phyloP scores from a whole-genome alignment of 2,113 vertebrate genomes.

The Nerophis ophidion region DNA sequence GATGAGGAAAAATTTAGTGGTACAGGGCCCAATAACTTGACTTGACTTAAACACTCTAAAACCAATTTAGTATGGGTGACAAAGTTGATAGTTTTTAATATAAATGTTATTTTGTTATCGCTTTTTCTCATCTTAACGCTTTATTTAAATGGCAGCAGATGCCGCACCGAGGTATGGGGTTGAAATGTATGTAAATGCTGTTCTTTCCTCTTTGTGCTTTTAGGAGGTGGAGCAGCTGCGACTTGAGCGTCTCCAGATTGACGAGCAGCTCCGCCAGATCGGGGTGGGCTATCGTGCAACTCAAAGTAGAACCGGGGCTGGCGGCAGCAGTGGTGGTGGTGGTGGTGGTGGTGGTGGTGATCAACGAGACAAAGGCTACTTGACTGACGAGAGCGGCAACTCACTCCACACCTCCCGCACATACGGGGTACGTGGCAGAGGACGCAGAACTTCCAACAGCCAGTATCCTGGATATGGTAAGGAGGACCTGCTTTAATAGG shows the following conservation, averaged over 20 bases:
- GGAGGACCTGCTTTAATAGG: slow-evolving; percentile 4
- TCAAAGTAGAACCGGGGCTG: slow-evolving; percentile 48
- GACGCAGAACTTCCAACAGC: slow-evolving; percentile 70
- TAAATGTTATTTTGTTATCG: too few relatives aligned
- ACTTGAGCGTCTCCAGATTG: slow-evolving; percentile 84
- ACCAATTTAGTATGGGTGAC: too few relatives aligned
- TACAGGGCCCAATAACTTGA: too few relatives aligned
- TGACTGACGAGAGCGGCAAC: slow-evolving; percentile 80
- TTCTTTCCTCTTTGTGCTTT: not conserved
- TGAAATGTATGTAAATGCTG: not conserved
- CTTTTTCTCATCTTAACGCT: too few relatives aligned
- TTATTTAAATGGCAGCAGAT: too few relatives aligned
- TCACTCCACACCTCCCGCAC: slow-evolving; percentile 78
- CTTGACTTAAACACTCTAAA: too few relatives aligned
- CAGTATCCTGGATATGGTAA: slow-evolving; percentile 80
- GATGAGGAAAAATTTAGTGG: too few relatives aligned
- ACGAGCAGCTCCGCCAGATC: slow-evolving; percentile 88
- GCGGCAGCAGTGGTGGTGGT: not conserved
- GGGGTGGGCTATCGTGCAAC: slow-evolving; percentile 79
- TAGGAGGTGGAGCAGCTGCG: slow-evolving; percentile 89
- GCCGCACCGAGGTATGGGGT: too few relatives aligned
- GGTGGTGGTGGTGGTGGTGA: slow-evolving; percentile 28
- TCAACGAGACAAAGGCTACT: slow-evolving; percentile 78
- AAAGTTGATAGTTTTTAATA: too few relatives aligned
- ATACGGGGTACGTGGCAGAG: slow-evolving; percentile 80